phyloP scores from a whole-genome alignment of 2,888 invertebrate genomes.

The Heteropelma amictum region DNA sequence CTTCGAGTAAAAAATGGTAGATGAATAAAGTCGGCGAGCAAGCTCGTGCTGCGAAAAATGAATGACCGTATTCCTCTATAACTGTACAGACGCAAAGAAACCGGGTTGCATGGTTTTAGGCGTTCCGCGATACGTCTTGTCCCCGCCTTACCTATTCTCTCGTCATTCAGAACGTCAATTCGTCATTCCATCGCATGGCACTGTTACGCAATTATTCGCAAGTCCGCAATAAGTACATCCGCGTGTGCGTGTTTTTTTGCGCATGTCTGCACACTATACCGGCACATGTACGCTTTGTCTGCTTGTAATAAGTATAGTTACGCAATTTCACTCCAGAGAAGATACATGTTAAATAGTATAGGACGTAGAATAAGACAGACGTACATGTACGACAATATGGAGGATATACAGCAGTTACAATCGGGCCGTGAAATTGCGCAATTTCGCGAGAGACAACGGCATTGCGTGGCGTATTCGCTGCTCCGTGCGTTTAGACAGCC shows the following conservation, averaged over 20 bases:
- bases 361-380: slow-evolving; percentile 7
- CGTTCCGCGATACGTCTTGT: background rate
- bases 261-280: background rate
- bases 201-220: slow-evolving; percentile 69
- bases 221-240: slow-evolving; percentile 24
- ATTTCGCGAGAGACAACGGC: slow-evolving; percentile 43
- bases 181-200: slow-evolving; percentile 72
- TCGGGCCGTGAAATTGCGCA: slow-evolving; percentile 55
- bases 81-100: background rate
- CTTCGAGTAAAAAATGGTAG: too few relatives aligned
- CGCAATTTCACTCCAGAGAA: background rate
- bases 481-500: too few relatives aligned
- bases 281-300: background rate
- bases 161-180: slow-evolving; percentile 68
- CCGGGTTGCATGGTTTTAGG: slow-evolving; percentile 62
- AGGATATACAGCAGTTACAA: slow-evolving; percentile 34
- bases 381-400: too few relatives aligned
- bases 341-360: background rate
- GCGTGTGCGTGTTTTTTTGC: slow-evolving; percentile 10
- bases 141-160: background rate
- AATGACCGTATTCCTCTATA: background rate
- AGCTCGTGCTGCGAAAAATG: too few relatives aligned
- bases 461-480: slow-evolving; percentile 24
- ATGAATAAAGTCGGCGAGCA: too few relatives aligned
- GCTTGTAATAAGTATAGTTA: slow-evolving; percentile 24